Base-by-base conservation (phyloP, 2,888 invertebrate genomes). In the Volucella inflata region DNA sequence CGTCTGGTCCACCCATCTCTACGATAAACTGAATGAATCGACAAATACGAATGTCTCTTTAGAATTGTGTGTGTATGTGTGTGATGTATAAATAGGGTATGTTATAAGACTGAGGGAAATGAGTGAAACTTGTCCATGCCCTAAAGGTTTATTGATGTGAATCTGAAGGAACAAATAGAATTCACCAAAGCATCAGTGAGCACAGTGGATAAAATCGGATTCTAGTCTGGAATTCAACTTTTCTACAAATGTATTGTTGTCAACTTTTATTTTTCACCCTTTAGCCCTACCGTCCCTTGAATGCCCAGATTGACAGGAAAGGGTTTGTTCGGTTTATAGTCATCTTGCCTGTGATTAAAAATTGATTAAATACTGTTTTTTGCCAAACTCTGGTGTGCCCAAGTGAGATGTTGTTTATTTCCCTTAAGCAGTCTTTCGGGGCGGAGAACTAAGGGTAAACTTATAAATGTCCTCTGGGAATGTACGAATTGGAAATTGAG, bases 341-440 rank as follows among this genome's bases (percentile, higher is more conserved):
- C 72, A 72, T 79, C 68, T 79, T 72, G 67, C 53, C 59, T 84
- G 75, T 84, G 84, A 84, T 84, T 84, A 84, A 80, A 80, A 84
- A 80, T 84, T 80, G 75, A 84, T 80, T 80, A 79, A 80, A 80
- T 67, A 55, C 50, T 60, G 11, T 67, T 79, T 50, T 42, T 74
- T 55, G 70, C 62, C 38, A n/a, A 50, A 40, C 30, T 30, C n/a
- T 17, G 21, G 50, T 42, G 59, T 79, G 67, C 60, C 72, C 60
- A 79, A 79, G 79, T 79, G 79, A 65, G 79, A 79, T 17, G 67
- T 79, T 79, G 79, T 79, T 79, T 79, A 79, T 79, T 79, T 10
- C 65, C 38, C 21, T 12, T 16, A 36, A 48, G 50, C 36, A 48
- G 51, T 40, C 53, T 17, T 38, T 16, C n/a, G n/a, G 16, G 8